Evolutionary conservation across 2,797 vertebrate species (phyloP).

Genomic region (Silurus aristotelis): DNA sequence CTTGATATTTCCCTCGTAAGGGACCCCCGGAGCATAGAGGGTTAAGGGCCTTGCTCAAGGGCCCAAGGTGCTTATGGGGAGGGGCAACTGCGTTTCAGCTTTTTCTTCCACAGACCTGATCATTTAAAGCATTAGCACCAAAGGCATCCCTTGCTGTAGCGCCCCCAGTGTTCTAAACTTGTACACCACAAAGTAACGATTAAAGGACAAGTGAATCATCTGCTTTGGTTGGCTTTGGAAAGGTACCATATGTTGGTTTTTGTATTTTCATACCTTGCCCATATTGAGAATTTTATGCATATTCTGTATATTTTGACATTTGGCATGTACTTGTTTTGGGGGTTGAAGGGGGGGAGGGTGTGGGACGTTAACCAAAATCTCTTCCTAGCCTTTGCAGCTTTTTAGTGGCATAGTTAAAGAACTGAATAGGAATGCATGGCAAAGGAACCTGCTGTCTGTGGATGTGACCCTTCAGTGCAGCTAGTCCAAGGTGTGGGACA

Average conservation of each 20-base stretch:
- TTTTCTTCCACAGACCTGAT: conserved; percentile 76
- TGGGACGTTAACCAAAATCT: conserved; percentile 73
- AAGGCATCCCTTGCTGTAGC: conserved; percentile 61
- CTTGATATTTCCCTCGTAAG: no score
- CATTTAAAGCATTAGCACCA: conserved; percentile 60
- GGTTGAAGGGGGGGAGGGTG: conserved; percentile 57
- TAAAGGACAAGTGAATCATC: conserved; percentile 62
- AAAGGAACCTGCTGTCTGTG: conserved; percentile 66
- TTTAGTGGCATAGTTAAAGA: conserved; percentile 60
- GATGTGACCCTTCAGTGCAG: conserved; percentile 64
- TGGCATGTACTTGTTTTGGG: conserved; percentile 36
- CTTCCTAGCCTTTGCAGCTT: conserved; percentile 81
- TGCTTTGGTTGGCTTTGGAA: conserved; percentile 66
- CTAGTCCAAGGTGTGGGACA: conserved; percentile 60
- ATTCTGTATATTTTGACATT: neutral
- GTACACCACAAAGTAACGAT: conserved; percentile 59
- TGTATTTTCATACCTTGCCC: conserved; percentile 33
- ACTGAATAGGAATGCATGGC: conserved; percentile 59
- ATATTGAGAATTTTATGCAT: neutral
- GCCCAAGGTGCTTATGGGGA: no score
- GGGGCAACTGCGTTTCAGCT: conserved; percentile 72
- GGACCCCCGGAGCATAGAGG: no score
- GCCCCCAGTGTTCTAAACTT: conserved; percentile 61
- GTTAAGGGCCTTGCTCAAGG: no score
- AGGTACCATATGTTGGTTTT: conserved; percentile 68